Evolutionary conservation across 2,113 vertebrate species (phyloP).

Genomic region (Paramormyrops kingsleyae): DNA sequence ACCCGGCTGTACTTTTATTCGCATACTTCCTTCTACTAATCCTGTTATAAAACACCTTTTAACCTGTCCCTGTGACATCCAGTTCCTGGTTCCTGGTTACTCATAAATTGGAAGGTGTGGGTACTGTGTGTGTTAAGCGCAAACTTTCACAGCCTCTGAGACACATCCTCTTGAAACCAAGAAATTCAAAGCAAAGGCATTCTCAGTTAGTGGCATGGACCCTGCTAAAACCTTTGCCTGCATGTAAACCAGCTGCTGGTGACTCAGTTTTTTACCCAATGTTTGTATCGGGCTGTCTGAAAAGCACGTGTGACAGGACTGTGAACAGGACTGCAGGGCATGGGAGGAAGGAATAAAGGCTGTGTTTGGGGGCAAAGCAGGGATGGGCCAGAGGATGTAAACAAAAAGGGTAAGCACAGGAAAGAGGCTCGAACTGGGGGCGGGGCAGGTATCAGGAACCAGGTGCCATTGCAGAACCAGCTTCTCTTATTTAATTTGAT

Average conservation of each 20-base stretch:
- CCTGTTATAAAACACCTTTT: neutral
- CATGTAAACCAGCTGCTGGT: neutral
- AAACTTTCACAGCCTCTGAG: neutral
- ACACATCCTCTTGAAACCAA: neutral
- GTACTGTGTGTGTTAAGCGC: neutral
- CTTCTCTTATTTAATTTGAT: neutral
- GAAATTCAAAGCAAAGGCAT: neutral
- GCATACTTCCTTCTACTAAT: neutral
- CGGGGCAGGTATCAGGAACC: neutral
- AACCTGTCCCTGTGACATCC: neutral
- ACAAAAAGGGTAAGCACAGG: neutral
- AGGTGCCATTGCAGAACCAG: neutral
- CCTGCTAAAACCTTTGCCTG: neutral
- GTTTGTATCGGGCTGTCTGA: neutral
- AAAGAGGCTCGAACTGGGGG: neutral
- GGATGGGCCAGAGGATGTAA: neutral
- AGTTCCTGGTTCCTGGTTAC: neutral
- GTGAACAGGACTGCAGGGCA: neutral
- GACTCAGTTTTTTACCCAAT: neutral
- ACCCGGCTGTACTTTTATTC: neutral
- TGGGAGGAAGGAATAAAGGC: neutral
- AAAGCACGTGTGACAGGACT: neutral
- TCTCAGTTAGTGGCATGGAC: neutral
- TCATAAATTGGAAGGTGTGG: neutral
- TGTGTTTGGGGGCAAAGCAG: neutral